Evolutionary conservation across 2,113 vertebrate species (phyloP).

Genomic region (Pedetes capensis): DNA sequence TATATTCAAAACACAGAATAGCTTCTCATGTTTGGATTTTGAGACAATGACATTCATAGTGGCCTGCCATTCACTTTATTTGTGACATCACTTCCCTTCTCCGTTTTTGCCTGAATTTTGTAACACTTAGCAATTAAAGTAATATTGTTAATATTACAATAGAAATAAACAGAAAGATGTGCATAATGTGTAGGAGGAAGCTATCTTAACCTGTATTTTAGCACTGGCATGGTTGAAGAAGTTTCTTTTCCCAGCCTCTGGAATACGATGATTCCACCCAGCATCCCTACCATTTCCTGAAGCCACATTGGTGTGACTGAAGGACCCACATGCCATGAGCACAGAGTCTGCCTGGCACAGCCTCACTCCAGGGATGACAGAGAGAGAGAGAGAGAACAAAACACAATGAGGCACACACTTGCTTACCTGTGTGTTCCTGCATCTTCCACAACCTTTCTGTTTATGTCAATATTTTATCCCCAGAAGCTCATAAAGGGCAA

Average conservation of each 20-base stretch:
- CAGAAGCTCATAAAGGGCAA: background rate
- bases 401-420: background rate
- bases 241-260: background rate
- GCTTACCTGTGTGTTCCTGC: background rate
- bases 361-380: background rate
- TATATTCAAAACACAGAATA: background rate
- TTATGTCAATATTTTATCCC: background rate
- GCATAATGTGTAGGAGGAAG: background rate
- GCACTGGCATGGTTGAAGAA: background rate
- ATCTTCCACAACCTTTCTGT: background rate
- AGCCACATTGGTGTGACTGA: background rate
- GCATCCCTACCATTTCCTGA: background rate
- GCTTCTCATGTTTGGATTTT: background rate
- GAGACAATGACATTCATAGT: background rate
- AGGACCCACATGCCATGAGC: background rate
- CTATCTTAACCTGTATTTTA: background rate
- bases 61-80: background rate
- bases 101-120: background rate
- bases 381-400: background rate
- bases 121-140: no score
- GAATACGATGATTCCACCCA: background rate
- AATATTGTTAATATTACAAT: background rate
- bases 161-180: background rate
- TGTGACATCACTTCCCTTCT: background rate
- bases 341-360: fast-evolving